Evolutionary conservation across 2,888 invertebrate species (phyloP).

Genomic region (Julus scanicus): DNA sequence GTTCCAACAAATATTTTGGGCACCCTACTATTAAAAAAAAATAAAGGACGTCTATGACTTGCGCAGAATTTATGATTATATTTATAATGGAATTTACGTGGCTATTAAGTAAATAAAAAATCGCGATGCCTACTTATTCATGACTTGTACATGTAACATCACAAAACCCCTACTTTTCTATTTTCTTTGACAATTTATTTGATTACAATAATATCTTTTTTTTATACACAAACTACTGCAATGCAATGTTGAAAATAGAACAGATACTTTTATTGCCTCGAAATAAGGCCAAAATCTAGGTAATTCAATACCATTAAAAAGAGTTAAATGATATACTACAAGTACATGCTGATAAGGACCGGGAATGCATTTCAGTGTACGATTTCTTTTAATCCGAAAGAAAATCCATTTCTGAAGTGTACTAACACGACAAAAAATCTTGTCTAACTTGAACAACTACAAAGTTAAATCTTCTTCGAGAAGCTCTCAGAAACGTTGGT

Average conservation of each 20-base stretch:
- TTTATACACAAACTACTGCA: too few species aligned
- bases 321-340: not conserved
- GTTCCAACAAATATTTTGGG: too few species aligned
- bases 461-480: not conserved
- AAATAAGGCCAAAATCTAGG: not conserved
- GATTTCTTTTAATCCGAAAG: not conserved
- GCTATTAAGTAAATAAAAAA: too few species aligned
- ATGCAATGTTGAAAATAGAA: too few species aligned
- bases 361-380: not conserved
- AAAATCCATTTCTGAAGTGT: not conserved
- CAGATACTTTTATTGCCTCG: not conserved
- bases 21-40: too few species aligned
- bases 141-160: too few species aligned
- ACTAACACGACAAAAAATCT: not conserved
- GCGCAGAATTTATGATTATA: not conserved
- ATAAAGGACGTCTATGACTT: too few species aligned
- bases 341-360: not conserved
- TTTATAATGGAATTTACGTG: not conserved
- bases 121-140: too few species aligned
- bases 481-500: not conserved
- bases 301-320: not conserved
- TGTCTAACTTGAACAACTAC: not conserved
- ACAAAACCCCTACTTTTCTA: too few species aligned
- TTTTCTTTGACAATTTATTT: too few species aligned
- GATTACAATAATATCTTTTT: too few species aligned